Evolutionary conservation across 1,140 invertebrate genomes (phyloP).

Genomic region (Leptonema lineaticorne): DNA sequence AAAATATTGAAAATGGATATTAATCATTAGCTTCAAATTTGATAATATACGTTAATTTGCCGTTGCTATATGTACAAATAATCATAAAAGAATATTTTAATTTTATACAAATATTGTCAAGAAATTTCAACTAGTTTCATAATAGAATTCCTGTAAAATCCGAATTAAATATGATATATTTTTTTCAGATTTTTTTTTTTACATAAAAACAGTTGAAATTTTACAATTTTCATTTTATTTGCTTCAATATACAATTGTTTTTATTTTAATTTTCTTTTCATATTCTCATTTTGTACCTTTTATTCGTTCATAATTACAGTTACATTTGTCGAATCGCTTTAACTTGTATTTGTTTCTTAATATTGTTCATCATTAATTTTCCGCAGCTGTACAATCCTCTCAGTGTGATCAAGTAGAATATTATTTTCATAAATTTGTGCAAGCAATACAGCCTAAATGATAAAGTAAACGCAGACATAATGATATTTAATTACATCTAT

Average conservation of each 20-base stretch:
- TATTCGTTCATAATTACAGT: background rate
- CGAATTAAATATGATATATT: no score
- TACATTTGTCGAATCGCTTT: background rate
- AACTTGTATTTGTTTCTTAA: background rate
- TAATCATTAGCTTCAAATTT: no score
- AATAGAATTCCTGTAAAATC: no score
- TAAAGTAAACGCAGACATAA: background rate
- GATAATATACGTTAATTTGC: no score
- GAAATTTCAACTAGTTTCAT: no score
- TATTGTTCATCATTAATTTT: no score
- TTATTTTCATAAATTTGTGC: slow-evolving; percentile 4
- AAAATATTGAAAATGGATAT: no score
- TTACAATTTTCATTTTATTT: background rate
- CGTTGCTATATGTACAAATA: no score
- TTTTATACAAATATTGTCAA: no score
- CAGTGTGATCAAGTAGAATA: background rate
- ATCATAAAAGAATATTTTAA: no score
- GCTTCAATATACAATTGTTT: background rate
- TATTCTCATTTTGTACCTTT: no score
- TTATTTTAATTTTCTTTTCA: no score
- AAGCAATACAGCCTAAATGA: slow-evolving; percentile 16
- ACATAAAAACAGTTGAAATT: background rate
- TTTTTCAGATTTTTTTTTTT: background rate
- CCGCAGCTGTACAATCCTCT: slow-evolving; percentile 5
- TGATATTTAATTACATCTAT: background rate